Conservation (phyloP, 1,140 invertebrate species). For the Drosophila lacteicornis region DNA sequence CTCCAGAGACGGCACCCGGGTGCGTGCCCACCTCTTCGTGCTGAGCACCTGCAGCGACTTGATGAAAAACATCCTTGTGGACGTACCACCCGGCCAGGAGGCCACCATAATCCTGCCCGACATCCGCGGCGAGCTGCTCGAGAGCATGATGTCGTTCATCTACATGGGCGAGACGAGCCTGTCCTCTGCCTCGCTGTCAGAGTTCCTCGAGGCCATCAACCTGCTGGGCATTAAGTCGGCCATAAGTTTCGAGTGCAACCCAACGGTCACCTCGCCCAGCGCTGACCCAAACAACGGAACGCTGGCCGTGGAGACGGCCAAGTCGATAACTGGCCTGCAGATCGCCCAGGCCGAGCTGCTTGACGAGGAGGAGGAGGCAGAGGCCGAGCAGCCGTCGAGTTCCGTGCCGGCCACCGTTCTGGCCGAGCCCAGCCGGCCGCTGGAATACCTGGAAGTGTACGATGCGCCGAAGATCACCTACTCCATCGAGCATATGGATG, state of each 20-base stretch:
- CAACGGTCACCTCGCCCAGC: constrained; percentile 37
- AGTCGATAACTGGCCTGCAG: constrained; percentile 66
- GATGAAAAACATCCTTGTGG: constrained; percentile 69
- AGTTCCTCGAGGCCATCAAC: constrained; percentile 81
- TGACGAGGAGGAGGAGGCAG: constrained; percentile 64
- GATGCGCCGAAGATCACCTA: constrained; percentile 80
- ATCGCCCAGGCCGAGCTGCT: constrained; percentile 67
- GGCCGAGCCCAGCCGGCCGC: constrained; percentile 40
- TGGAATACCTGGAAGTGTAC: constrained; percentile 78
- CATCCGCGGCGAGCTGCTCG: constrained; percentile 70
- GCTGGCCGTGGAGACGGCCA: constrained; percentile 57
- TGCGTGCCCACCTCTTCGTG: constrained; percentile 78
- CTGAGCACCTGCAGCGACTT: constrained; percentile 80
- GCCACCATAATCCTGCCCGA: constrained; percentile 78
- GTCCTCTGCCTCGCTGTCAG: constrained; percentile 66
- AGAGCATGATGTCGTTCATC: constrained; percentile 78
- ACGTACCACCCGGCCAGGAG: constrained; percentile 73
- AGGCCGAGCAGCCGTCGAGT: constrained; percentile 2
- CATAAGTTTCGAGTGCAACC: constrained; percentile 81
- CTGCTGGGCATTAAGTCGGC: constrained; percentile 79
- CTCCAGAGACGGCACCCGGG: constrained; percentile 71
- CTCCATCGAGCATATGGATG: constrained; percentile 79
- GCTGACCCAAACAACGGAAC: constrained; percentile 14
- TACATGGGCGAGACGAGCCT: constrained; percentile 79
- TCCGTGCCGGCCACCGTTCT: constrained; percentile 35